phyloP scores from a whole-genome alignment of 2,888 invertebrate species.

The Vesta saturnalis region DNA sequence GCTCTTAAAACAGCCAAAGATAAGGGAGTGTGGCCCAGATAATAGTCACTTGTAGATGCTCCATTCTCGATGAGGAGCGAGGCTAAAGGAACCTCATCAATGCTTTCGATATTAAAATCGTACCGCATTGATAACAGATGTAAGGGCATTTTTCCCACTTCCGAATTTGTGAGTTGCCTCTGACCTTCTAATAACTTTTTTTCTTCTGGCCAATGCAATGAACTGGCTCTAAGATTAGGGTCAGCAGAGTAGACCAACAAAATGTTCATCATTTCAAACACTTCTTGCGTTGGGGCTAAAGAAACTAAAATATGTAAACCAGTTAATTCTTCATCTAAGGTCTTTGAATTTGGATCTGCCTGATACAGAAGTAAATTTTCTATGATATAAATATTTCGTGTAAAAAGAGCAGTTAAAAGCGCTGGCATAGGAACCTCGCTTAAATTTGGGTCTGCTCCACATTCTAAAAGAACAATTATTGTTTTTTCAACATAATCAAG shows the following conservation, averaged over 20 bases:
- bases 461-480: constrained; percentile 51
- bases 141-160: constrained; percentile 56
- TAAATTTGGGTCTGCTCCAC: constrained; percentile 56
- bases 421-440: constrained; percentile 55
- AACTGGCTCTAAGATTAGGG: constrained; percentile 50
- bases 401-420: constrained; percentile 54
- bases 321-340: constrained; percentile 49
- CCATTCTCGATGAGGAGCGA: constrained; percentile 10
- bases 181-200: constrained; percentile 44
- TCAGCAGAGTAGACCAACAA: constrained; percentile 51
- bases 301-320: constrained; percentile 54
- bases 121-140: constrained; percentile 57
- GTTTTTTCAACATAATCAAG: constrained; percentile 45
- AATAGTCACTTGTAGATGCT: constrained; percentile 40
- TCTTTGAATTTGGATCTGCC: constrained; percentile 49
- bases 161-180: constrained; percentile 35
- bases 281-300: constrained; percentile 44
- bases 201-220: constrained; percentile 53
- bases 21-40: constrained; percentile 57
- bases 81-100: neutral
- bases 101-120: constrained; percentile 50
- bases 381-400: constrained; percentile 50
- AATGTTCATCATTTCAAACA: constrained; percentile 45
- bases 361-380: constrained; percentile 46
- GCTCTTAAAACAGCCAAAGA: constrained; percentile 56